These are phyloP conservation scores for Xiphophorus couchianus DNA, from an alignment of 2,113 vertebrate genomes.

Conservation along the genomic window DNA sequence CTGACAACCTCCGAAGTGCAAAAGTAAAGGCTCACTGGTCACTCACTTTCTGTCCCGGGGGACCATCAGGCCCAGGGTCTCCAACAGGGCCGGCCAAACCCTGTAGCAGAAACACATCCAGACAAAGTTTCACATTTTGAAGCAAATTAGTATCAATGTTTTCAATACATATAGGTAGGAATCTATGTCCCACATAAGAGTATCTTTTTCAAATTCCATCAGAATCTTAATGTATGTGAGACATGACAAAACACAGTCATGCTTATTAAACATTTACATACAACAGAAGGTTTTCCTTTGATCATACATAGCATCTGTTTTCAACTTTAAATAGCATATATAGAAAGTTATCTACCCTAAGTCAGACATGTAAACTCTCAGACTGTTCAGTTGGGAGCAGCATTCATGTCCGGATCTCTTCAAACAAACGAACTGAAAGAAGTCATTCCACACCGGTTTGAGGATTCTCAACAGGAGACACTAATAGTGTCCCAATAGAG, in stretches of 20 bases:
- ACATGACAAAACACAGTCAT: not conserved
- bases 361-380: constrained; percentile 53
- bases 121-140: constrained; percentile 34
- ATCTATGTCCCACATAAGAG: not conserved
- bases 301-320: constrained; percentile 1
- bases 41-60: constrained; percentile 92
- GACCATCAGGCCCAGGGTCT: constrained; percentile 85
- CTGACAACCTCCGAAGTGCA: constrained; percentile 48
- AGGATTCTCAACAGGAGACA: constrained; percentile 68
- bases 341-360: constrained; percentile 31
- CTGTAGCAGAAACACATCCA: constrained; percentile 75
- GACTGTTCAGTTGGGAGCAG: constrained; percentile 38
- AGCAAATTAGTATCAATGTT: not conserved
- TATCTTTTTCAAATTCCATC: not conserved
- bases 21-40: constrained; percentile 63
- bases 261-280: not conserved
- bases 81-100: constrained; percentile 92
- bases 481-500: constrained; percentile 54
- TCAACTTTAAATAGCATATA: constrained; percentile 29
- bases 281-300: not conserved
- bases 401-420: constrained; percentile 70
- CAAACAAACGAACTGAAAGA: constrained; percentile 68
- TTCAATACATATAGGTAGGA: not conserved
- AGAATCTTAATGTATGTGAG: not conserved
- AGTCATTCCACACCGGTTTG: constrained; percentile 72